Conservation (phyloP, 1,140 invertebrate species). For the Heliconius hewitsoni region DNA sequence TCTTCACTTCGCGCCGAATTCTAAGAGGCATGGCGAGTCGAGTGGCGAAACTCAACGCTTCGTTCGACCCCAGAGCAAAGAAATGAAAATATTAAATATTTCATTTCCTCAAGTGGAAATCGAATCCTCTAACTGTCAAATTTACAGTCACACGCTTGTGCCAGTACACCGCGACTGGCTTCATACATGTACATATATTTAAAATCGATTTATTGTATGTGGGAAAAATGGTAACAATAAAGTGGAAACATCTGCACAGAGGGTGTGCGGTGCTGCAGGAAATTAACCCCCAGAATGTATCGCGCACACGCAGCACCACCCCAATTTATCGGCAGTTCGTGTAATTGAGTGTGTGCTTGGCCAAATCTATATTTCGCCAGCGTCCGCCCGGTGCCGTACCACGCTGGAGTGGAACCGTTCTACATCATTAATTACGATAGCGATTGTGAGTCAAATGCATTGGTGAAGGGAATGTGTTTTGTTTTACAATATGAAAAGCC, state of each 20-base stretch:
- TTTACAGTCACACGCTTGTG: too few relatives aligned
- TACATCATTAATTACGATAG: constrained; percentile 60
- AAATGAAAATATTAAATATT: too few relatives aligned
- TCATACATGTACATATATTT: too few relatives aligned
- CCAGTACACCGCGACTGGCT: too few relatives aligned
- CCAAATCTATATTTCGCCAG: neutral
- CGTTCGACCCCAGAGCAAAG: too few relatives aligned
- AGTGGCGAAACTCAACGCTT: too few relatives aligned
- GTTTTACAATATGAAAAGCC: neutral
- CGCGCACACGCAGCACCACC: constrained; percentile 33
- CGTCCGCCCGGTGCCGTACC: constrained; percentile 17
- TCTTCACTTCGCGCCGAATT: too few relatives aligned
- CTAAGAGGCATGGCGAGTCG: too few relatives aligned
- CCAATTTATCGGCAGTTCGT: constrained; percentile 33
- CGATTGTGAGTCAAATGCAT: constrained; percentile 37
- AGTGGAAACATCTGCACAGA: constrained; percentile 33
- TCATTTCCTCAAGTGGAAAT: too few relatives aligned
- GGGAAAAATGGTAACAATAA: neutral
- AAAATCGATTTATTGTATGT: neutral
- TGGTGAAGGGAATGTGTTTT: neutral
- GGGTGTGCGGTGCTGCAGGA: constrained; percentile 23
- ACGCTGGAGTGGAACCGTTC: constrained; percentile 61
- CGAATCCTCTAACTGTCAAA: too few relatives aligned
- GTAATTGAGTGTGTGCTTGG: constrained; percentile 20
- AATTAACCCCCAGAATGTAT: constrained; percentile 28